Conservation (phyloP, 2,888 invertebrate species). For the Ferrisia virgata region DNA sequence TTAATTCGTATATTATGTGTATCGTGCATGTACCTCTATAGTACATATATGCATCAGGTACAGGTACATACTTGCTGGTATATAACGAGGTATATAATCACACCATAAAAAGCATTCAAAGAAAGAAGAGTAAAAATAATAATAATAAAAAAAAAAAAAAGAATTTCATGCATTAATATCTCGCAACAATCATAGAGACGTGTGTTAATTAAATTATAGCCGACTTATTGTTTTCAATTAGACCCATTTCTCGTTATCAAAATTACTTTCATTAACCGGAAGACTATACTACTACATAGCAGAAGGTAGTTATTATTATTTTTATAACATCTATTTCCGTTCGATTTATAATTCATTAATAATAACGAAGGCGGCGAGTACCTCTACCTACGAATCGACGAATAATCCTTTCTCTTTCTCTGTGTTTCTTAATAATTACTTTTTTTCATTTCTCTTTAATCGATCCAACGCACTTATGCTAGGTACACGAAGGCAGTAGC, state of each 20-base stretch:
- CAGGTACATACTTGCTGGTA: too few relatives aligned
- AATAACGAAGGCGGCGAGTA: neutral
- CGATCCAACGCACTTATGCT: neutral
- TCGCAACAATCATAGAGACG: neutral
- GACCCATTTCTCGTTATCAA: conserved; percentile 13
- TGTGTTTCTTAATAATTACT: neutral
- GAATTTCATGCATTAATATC: neutral
- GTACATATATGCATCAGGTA: too few relatives aligned
- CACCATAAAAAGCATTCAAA: neutral
- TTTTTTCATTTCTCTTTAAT: neutral
- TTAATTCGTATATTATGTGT: too few relatives aligned
- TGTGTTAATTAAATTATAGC: neutral
- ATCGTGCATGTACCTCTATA: too few relatives aligned
- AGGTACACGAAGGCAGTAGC: neutral
- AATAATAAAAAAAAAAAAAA: neutral
- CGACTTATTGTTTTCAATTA: neutral
- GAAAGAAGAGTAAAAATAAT: too few relatives aligned
- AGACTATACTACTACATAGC: too few relatives aligned
- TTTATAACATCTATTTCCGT: conserved; percentile 14
- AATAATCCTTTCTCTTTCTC: neutral
- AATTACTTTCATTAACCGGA: conserved; percentile 10
- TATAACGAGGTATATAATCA: neutral
- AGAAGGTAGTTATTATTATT: neutral
- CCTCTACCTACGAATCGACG: neutral
- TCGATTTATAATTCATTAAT: conserved; percentile 8